Percentiles rank a stretch among this genome's conserved stretches.
Evolutionary conservation across 1,140 invertebrate genomes (phyloP).

Genomic region (Parasteatoda tepidariorum): DNA sequence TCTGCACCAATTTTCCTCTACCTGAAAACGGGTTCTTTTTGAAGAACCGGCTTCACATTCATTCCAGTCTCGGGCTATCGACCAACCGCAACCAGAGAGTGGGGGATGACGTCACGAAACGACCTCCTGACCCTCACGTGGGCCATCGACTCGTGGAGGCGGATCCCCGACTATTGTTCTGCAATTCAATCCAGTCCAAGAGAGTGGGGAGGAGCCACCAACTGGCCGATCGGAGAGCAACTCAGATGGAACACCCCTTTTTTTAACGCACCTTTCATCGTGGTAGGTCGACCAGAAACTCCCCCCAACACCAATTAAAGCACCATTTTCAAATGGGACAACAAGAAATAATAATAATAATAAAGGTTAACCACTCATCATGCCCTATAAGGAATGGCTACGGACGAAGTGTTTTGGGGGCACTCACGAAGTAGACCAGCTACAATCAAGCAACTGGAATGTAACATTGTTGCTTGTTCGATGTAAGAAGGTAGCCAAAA

Average conservation of each 20-base stretch:
- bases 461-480: no score
- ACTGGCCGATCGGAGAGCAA: background rate
- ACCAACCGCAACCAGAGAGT: constrained; percentile 34
- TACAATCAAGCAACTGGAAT: no score
- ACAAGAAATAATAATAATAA: no score
- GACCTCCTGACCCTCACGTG: constrained; percentile 32
- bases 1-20: background rate
- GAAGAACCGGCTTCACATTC: background rate
- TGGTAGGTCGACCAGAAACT: background rate
- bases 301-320: constrained; percentile 18
- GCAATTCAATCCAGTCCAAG: background rate
- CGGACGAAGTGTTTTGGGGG: no score
- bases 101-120: constrained; percentile 34
- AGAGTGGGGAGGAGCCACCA: constrained; percentile 18
- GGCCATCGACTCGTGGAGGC: constrained; percentile 19
- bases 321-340: background rate
- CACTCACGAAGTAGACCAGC: no score
- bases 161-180: constrained; percentile 13
- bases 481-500: no score
- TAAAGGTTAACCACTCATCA: no score
- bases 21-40: constrained; percentile 13
- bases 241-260: constrained; percentile 17
- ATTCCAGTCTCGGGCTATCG: constrained; percentile 10
- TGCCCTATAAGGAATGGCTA: no score
- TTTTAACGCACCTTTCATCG: constrained; percentile 2